phyloP scores from a whole-genome alignment of 2,797 vertebrate species.

The Uromys caudimaculatus region DNA sequence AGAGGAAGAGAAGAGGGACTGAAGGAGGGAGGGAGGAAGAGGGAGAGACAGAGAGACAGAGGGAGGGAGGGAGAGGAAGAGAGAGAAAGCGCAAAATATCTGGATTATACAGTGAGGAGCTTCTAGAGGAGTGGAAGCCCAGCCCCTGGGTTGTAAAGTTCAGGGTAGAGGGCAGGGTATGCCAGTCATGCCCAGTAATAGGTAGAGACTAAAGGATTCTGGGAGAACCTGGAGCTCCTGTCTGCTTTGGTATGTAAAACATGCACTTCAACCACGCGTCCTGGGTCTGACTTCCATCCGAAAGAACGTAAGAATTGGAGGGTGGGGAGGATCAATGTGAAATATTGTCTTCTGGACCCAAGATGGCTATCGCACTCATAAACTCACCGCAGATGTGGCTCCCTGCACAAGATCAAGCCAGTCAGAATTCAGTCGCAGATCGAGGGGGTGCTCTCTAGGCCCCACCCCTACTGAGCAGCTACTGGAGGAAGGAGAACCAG shows the following conservation, averaged over 20 bases:
- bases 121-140: not conserved
- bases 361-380: not conserved
- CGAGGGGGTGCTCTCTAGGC: not conserved
- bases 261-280: not conserved
- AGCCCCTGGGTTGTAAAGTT: not conserved
- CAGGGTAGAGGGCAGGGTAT: not conserved
- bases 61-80: no score
- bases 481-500: no score
- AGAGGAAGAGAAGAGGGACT: no score
- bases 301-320: not conserved
- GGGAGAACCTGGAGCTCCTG: not conserved
- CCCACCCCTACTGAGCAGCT: not conserved
- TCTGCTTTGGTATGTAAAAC: not conserved
- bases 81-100: not conserved
- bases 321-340: not conserved
- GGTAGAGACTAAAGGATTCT: not conserved
- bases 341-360: not conserved
- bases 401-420: not conserved
- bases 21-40: no score
- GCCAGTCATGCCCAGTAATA: not conserved
- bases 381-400: not conserved
- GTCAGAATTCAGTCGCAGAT: no score
- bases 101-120: not conserved
- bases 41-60: no score
- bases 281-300: not conserved